These are phyloP conservation scores for Hippopotamyrus pictus DNA, from an alignment of 2,797 vertebrate genomes.

Conservation along the genomic window DNA sequence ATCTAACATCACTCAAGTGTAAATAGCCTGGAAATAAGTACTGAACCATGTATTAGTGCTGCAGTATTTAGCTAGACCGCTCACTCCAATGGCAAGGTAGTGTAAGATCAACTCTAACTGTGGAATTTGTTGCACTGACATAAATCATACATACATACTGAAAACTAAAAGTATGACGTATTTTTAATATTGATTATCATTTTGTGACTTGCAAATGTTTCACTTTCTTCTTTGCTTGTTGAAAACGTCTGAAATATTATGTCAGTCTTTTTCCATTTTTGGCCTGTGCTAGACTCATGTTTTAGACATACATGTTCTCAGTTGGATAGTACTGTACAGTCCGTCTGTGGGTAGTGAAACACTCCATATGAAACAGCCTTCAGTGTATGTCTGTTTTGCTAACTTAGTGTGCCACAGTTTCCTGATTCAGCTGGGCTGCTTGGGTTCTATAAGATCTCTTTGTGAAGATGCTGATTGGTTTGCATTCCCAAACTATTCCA, in stretches of 20 bases:
- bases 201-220: not conserved
- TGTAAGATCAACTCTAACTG: not conserved
- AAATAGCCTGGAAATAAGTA: constrained; percentile 41
- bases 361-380: not conserved
- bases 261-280: not conserved
- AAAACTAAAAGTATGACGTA: not conserved
- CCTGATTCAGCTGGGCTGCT: not conserved
- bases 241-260: not conserved
- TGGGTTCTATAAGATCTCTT: not conserved
- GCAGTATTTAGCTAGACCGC: not conserved
- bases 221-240: not conserved
- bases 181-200: not conserved
- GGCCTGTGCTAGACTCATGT: not conserved
- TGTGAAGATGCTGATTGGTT: not conserved
- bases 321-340: not conserved
- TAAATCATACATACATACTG: not conserved
- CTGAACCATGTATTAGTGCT: not conserved
- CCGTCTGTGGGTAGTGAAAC: not conserved
- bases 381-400: not conserved
- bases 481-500: not conserved
- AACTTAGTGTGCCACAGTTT: not conserved
- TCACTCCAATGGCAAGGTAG: not conserved
- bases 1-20: constrained; percentile 50
- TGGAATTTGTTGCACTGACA: not conserved
- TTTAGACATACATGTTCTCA: not conserved